Conservation (phyloP, 1,140 invertebrate species). For the Caligus rogercresseyi region DNA sequence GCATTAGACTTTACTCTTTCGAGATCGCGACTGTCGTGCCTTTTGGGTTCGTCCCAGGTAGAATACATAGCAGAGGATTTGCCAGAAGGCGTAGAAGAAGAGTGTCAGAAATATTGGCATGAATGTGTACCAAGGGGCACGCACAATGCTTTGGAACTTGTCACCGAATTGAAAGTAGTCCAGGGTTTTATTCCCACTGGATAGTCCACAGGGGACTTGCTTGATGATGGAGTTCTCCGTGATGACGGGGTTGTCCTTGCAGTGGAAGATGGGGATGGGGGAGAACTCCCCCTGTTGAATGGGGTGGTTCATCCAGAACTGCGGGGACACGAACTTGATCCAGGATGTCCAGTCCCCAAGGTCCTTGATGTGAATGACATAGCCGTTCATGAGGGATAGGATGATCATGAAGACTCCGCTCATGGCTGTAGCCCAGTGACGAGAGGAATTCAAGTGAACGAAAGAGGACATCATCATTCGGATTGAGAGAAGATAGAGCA, state of each 20-base stretch:
- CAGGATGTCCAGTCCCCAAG: slow-evolving; percentile 44
- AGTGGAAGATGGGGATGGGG: slow-evolving; percentile 20
- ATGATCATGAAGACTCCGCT: slow-evolving; percentile 43
- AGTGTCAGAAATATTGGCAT: slow-evolving; percentile 2
- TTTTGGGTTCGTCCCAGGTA: slow-evolving; percentile 5
- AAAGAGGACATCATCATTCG: slow-evolving; percentile 49
- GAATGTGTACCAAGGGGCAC: neutral
- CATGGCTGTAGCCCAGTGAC: slow-evolving; percentile 36
- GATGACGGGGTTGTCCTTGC: slow-evolving; percentile 24
- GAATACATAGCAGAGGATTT: neutral
- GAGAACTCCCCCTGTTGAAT: slow-evolving; percentile 46
- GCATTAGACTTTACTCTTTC: slow-evolving; percentile 3
- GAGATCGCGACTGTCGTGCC: neutral
- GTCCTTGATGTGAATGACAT: slow-evolving; percentile 49
- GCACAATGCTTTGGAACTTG: slow-evolving; percentile 1
- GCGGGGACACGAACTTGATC: slow-evolving; percentile 48
- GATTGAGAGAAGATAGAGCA: slow-evolving; percentile 51
- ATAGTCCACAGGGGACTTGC: slow-evolving; percentile 23
- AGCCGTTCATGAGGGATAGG: slow-evolving; percentile 46
- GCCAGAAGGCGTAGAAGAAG: neutral
- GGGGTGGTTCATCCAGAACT: slow-evolving; percentile 50
- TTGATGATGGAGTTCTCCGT: slow-evolving; percentile 22
- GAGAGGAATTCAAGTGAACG: slow-evolving; percentile 41
- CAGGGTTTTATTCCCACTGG: slow-evolving; percentile 22
- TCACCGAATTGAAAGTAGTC: slow-evolving; percentile 22